Conservation (phyloP, 1,140 invertebrate genomes). For the Scaptomyza graminum region DNA sequence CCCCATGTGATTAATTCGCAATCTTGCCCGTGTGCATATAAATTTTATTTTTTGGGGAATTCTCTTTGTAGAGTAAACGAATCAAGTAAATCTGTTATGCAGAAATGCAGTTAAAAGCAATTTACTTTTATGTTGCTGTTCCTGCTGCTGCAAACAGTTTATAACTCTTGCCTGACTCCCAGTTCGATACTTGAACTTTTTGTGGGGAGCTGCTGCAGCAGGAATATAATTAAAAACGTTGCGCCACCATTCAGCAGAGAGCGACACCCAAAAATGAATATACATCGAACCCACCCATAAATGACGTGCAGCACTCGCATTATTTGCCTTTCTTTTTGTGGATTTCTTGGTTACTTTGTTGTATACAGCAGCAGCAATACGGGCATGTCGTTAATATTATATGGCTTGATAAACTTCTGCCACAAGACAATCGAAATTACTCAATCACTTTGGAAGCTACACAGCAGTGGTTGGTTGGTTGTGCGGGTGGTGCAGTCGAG, state of each 20-base stretch:
- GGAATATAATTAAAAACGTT: slow-evolving; percentile 75
- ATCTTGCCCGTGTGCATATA: background rate
- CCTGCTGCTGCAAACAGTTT: background rate
- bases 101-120: slow-evolving; percentile 34
- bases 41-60: background rate
- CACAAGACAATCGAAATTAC: slow-evolving; percentile 82
- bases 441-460: slow-evolving; percentile 65
- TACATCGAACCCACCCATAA: slow-evolving; percentile 63
- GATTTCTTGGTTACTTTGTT: background rate
- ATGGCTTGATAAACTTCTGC: slow-evolving; percentile 81
- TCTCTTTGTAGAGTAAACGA: background rate
- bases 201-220: slow-evolving; percentile 30
- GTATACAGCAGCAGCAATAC: slow-evolving; percentile 55
- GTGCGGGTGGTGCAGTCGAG: background rate
- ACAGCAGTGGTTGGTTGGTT: slow-evolving; percentile 11
- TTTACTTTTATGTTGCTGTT: slow-evolving; percentile 33
- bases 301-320: slow-evolving; percentile 75
- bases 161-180: slow-evolving; percentile 21
- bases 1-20: slow-evolving; percentile 25
- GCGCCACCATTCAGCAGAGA: slow-evolving; percentile 41
- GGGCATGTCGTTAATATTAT: slow-evolving; percentile 80
- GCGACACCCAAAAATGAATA: slow-evolving; percentile 29
- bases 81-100: slow-evolving; percentile 1
- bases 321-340: slow-evolving; percentile 72
- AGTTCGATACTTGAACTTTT: slow-evolving; percentile 24